Conservation (phyloP, 2,888 invertebrate species). For the Patella depressa region DNA sequence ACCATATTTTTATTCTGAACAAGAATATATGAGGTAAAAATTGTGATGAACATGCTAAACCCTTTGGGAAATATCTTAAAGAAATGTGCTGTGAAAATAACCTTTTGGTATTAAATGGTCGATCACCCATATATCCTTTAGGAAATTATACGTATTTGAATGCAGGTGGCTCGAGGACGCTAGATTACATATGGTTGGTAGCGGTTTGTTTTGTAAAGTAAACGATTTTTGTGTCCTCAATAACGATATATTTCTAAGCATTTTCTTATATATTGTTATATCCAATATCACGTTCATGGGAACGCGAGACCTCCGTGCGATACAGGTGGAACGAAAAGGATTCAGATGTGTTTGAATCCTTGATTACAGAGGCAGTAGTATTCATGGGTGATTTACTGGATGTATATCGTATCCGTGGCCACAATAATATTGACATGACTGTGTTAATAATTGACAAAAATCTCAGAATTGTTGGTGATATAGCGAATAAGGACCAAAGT, state of each 20-base stretch:
- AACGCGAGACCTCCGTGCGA: neutral
- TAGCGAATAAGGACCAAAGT: no score
- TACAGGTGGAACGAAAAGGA: neutral
- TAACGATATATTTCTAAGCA: neutral
- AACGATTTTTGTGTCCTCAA: neutral
- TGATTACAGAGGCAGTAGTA: neutral
- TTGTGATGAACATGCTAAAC: neutral
- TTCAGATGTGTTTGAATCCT: neutral
- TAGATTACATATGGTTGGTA: neutral
- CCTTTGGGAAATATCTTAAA: neutral
- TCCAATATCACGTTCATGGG: neutral
- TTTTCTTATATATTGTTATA: neutral
- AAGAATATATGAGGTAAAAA: neutral
- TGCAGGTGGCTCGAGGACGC: neutral
- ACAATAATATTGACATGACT: neutral
- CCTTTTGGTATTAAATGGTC: neutral
- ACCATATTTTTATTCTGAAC: no score
- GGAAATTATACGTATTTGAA: neutral
- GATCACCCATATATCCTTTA: neutral
- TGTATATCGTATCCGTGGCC: neutral
- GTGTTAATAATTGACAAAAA: neutral
- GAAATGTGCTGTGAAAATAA: neutral
- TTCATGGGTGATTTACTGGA: neutral
- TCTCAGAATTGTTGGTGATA: no score
- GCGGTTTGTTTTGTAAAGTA: neutral